Evolutionary conservation across 2,888 invertebrate genomes (phyloP).

Genomic region (Orthosia incerta): DNA sequence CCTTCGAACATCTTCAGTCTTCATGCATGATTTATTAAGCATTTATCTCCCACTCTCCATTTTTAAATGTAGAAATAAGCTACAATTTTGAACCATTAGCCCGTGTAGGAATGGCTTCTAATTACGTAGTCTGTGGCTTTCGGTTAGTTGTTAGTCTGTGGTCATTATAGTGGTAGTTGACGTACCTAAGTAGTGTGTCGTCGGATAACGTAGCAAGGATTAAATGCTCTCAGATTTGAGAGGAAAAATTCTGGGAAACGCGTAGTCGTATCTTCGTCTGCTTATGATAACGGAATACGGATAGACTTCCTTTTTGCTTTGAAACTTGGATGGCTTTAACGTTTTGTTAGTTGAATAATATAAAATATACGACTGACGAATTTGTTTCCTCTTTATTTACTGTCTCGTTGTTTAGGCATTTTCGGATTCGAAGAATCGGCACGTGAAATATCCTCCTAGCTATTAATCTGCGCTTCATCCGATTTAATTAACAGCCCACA

Average conservation of each 20-base stretch:
- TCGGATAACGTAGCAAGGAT: constrained; percentile 70
- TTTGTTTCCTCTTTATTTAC: neutral
- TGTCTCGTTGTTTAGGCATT: neutral
- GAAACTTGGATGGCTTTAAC: neutral
- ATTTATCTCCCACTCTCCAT: constrained; percentile 21
- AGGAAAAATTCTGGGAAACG: constrained; percentile 15
- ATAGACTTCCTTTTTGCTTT: constrained; percentile 9
- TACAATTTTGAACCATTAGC: constrained; percentile 68
- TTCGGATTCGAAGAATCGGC: neutral
- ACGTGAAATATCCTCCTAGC: neutral
- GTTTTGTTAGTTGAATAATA: neutral
- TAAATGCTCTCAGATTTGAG: constrained; percentile 69
- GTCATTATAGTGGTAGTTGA: constrained; percentile 57
- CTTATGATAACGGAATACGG: constrained; percentile 11
- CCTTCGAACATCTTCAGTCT: constrained; percentile 24
- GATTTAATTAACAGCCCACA: neutral
- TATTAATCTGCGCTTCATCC: neutral
- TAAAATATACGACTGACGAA: neutral
- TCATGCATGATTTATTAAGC: constrained; percentile 26
- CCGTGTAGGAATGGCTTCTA: constrained; percentile 69
- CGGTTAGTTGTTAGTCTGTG: constrained; percentile 55
- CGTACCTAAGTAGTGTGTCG: constrained; percentile 50
- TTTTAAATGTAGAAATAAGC: constrained; percentile 52
- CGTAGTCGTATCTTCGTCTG: neutral
- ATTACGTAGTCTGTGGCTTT: constrained; percentile 70